Conservation (phyloP, 2,888 invertebrate species). For the Lithophane semibrunnea region DNA sequence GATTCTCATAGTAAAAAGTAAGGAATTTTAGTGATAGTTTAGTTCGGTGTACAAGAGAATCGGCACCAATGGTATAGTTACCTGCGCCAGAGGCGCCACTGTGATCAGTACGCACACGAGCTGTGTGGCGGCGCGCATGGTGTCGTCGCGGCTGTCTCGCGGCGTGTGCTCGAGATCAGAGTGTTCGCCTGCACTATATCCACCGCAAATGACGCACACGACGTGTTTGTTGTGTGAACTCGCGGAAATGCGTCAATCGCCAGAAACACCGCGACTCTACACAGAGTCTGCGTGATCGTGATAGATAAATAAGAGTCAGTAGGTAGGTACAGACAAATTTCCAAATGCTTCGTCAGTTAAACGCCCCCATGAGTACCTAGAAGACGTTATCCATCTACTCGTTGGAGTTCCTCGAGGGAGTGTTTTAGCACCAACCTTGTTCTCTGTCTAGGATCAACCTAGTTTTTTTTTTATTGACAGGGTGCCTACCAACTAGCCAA, state of each 20-base stretch:
- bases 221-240: slow-evolving; percentile 4
- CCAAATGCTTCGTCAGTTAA: not conserved
- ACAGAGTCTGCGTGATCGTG: not conserved
- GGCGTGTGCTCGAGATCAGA: not conserved
- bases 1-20: too few relatives aligned
- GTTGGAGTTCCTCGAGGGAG: not conserved
- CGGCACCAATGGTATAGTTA: slow-evolving; percentile 7
- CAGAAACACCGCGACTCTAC: not conserved
- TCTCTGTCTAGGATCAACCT: not conserved
- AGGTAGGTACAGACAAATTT: not conserved
- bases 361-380: not conserved
- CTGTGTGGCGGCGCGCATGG: not conserved
- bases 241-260: slow-evolving; percentile 28
- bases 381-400: not conserved
- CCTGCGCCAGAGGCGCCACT: not conserved
- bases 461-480: too few relatives aligned
- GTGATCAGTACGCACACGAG: not conserved
- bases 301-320: not conserved
- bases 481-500: not conserved
- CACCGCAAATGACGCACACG: not conserved
- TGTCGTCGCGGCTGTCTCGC: not conserved
- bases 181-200: not conserved
- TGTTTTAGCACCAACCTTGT: not conserved
- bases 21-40: too few relatives aligned
- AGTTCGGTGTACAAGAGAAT: too few relatives aligned